Evolutionary conservation across 37 sponge, comb jelly and placozoan species (phyloP).

Genomic region (Cliona cf. orientalis): DNA sequence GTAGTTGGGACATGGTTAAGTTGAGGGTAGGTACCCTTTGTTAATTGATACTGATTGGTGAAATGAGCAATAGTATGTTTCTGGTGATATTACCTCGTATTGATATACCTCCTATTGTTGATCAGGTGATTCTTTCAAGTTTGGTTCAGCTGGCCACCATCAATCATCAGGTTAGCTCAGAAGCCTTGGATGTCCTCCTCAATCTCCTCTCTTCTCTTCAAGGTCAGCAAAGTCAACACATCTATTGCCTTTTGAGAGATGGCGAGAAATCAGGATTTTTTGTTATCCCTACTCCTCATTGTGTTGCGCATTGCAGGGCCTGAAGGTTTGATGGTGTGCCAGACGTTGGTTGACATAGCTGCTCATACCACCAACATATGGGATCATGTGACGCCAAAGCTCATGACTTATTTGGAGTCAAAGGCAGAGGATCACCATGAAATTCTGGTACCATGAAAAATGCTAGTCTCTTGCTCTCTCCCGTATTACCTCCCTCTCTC

Average conservation of each 20-base stretch:
- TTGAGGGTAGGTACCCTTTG: too few relatives aligned
- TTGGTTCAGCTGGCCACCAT: conserved; percentile 18
- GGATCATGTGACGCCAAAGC: conserved; percentile 30
- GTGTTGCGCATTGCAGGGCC: conserved; percentile 1
- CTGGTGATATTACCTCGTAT: background rate
- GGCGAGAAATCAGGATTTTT: too few relatives aligned
- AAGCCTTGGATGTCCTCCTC: conserved; percentile 26
- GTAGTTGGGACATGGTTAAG: background rate
- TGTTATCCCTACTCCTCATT: too few relatives aligned
- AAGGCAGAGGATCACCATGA: background rate
- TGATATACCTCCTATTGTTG: background rate
- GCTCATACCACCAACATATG: conserved; percentile 16
- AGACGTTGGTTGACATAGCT: conserved; percentile 44
- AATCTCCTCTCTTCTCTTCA: conserved; percentile 40
- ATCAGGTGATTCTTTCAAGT: background rate
- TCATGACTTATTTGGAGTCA: conserved; percentile 34
- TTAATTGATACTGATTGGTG: too few relatives aligned
- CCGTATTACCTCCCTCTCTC: too few relatives aligned
- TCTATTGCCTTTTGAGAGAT: too few relatives aligned
- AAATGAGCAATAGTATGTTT: too few relatives aligned
- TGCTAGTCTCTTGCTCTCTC: background rate
- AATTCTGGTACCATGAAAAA: conserved; percentile 2
- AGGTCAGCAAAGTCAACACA: too few relatives aligned
- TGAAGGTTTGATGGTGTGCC: conserved; percentile 32
- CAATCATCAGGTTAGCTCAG: background rate